Evolutionary conservation across 2,888 invertebrate genomes (phyloP), one percentile per base, ranked within the genome.

Genomic region (Hanleya hanleyi): DNA sequence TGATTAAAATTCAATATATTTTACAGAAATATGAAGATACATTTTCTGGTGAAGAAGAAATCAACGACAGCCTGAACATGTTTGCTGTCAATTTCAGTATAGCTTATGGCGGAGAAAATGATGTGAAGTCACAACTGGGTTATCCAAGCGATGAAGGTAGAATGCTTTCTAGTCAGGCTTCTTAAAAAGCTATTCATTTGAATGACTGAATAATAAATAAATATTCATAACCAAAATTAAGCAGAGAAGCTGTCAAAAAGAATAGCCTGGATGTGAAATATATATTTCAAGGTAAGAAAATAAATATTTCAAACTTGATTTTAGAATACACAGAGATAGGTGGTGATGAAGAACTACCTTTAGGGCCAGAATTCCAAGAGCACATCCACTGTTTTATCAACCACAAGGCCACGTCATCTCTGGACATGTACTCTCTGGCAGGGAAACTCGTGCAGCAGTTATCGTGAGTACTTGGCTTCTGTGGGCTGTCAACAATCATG

Each of bases 361-460:
- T 89, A 41, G 89, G 89, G 0, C 72, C 81, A 51, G 89, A 89
- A 76, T 89, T 89, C 73, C 89, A 89, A 79, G 83, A 86, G 1
- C 88, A 88, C 71, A 76, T 88, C 51, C 77, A 71, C 49, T 83
- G 84, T 62, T 88, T 89, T 72, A 80, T 82, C 22, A 76, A 84
- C 67, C 74, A 65, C 2, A 76, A 67, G 26, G 70, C 51, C 12
- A 78, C 76, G 67, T 74, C 70, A 18, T 70, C 81, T 9, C 49
- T 70, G 1, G 71, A 80, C 5, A 82, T 72, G 69, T 89, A 83
- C 77, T 70, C 67, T n/a, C 74, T 84, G 77, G 81, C 86, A 4
- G 84, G 84, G 70, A 89, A 88, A 76, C 82, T 89, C 2, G 82
- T 88, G 38, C 79, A 86, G 74, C 87, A 87, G 67, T 78, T 89